Conservation (phyloP, 2,113 vertebrate species). For the Ciconia boyciana region DNA sequence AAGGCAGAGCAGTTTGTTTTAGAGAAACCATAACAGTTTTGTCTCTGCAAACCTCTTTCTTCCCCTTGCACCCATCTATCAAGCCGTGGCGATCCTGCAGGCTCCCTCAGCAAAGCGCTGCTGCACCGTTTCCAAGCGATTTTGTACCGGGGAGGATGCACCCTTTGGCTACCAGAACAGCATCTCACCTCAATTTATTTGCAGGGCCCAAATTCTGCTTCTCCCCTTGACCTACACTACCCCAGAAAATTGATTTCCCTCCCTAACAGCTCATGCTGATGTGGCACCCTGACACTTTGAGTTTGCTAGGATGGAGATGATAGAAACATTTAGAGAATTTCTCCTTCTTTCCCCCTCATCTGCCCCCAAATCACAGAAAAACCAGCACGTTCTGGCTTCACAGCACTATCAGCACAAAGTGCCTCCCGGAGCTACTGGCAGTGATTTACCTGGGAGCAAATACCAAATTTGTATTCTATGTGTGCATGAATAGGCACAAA, state of each 20-base stretch:
- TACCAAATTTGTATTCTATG: rapidly evolving
- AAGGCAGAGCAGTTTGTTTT: not conserved
- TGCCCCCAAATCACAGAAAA: not conserved
- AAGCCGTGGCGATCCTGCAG: rapidly evolving
- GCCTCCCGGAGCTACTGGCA: not conserved
- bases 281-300: rapidly evolving
- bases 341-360: not conserved
- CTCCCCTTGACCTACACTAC: not conserved
- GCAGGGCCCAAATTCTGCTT: not conserved
- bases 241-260: not conserved
- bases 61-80: not conserved
- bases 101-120: not conserved
- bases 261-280: not conserved
- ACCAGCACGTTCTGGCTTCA: not conserved
- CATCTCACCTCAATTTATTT: not conserved
- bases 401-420: not conserved
- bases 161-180: not conserved
- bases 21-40: not conserved
- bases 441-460: not conserved
- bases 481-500: not conserved
- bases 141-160: not conserved
- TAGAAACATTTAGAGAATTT: not conserved
- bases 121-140: not conserved
- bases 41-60: not conserved
- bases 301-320: rapidly evolving